Percentiles rank a stretch among this genome's conserved stretches.
phyloP scores from a whole-genome alignment of 2,888 invertebrate species.

The Fabriciana adippe region DNA sequence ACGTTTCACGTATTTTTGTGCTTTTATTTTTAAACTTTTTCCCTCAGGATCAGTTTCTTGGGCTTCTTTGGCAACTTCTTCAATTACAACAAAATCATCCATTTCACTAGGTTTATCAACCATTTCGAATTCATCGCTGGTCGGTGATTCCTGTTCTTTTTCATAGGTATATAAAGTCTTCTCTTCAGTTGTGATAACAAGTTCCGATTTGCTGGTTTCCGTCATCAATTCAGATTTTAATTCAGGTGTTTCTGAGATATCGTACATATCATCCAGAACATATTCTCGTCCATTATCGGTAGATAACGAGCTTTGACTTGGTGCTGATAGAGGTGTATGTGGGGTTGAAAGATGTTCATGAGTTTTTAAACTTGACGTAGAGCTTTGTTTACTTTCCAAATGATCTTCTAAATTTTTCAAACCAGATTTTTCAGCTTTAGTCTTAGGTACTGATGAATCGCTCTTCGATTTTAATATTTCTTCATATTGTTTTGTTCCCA shows the following conservation, averaged over 20 bases:
- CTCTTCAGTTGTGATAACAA: conserved; percentile 84
- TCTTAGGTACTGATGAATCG: conserved; percentile 78
- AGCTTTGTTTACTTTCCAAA: conserved; percentile 81
- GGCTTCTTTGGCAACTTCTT: conserved; percentile 93
- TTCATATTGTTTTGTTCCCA: conserved; percentile 73
- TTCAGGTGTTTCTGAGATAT: conserved; percentile 83
- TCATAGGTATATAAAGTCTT: conserved; percentile 77
- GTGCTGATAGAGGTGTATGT: conserved; percentile 83
- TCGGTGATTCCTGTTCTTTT: conserved; percentile 87
- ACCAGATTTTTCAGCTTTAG: conserved; percentile 67
- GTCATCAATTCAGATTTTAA: conserved; percentile 75
- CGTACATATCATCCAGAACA: conserved; percentile 82
- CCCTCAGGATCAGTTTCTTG: conserved; percentile 92
- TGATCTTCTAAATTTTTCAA: conserved; percentile 70
- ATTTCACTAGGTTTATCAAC: conserved; percentile 93
- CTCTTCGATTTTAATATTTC: conserved; percentile 78
- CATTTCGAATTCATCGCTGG: conserved; percentile 93
- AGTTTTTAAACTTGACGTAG: conserved; percentile 81
- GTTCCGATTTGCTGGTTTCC: conserved; percentile 80
- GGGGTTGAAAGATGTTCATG: conserved; percentile 79
- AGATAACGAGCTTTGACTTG: conserved; percentile 85
- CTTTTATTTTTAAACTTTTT: conserved; percentile 87
- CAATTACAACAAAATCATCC: conserved; percentile 93
- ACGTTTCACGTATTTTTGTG: conserved; percentile 79
- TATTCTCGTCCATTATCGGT: conserved; percentile 85